Percentiles rank a stretch among this genome's conserved stretches.
Conservation (phyloP, 2,797 vertebrate species). For the Channallabes apus region DNA sequence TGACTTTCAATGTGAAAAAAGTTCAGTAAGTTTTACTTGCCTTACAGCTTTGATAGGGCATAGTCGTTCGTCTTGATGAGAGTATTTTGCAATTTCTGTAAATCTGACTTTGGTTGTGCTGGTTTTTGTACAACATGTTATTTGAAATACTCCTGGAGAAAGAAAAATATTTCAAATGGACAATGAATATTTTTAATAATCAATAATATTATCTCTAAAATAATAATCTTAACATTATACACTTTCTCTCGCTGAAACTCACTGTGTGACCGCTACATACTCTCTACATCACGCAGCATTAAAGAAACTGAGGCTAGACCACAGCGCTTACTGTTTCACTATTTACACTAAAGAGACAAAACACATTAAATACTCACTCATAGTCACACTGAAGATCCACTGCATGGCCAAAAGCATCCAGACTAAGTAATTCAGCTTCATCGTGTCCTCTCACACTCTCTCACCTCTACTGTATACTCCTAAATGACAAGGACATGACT, state of each 20-base stretch:
- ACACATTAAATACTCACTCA: neutral
- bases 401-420: neutral
- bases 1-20: neutral
- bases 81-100: fast-evolving
- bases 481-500: neutral
- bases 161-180: neutral
- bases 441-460: neutral
- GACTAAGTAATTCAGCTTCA: neutral
- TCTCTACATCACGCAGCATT: neutral
- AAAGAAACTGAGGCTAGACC: slow-evolving; percentile 25
- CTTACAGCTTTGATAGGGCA: neutral
- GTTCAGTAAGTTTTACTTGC: neutral
- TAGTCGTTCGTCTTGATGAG: fast-evolving
- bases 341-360: too few species aligned
- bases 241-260: neutral
- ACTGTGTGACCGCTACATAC: neutral
- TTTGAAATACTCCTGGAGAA: neutral
- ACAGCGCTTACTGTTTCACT: neutral
- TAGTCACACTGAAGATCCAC: neutral
- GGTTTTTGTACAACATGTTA: neutral
- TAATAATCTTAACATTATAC: neutral
- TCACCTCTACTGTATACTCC: neutral
- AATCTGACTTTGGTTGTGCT: fast-evolving
- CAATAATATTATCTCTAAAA: too few species aligned
- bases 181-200: too few species aligned